Conservation (phyloP, 2,113 vertebrate species). For the Ia io region DNA sequence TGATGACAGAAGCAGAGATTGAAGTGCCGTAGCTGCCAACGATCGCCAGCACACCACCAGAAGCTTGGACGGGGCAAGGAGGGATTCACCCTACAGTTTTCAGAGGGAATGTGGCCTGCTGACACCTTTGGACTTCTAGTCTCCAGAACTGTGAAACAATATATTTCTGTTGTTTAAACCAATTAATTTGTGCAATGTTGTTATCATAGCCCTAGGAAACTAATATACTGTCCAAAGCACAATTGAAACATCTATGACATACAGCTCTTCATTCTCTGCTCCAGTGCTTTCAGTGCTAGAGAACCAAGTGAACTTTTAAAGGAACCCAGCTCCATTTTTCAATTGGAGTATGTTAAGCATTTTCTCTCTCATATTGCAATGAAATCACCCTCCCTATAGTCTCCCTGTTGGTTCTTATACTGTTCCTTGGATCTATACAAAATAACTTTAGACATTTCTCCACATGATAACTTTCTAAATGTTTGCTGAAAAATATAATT, state of each 20-base stretch:
- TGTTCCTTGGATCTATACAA: background rate
- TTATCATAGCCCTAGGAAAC: background rate
- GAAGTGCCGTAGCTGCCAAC: background rate
- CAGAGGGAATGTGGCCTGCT: background rate
- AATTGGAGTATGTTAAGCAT: background rate
- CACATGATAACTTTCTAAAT: background rate
- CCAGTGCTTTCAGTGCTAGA: conserved; percentile 1
- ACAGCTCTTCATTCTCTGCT: background rate
- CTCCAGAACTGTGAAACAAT: background rate
- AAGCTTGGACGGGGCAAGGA: background rate
- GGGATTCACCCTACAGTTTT: background rate
- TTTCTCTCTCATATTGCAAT: background rate
- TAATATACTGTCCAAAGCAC: background rate
- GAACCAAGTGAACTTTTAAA: background rate
- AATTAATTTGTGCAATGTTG: background rate
- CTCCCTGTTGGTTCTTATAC: background rate
- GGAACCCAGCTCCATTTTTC: background rate
- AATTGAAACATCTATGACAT: background rate
- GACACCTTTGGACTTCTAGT: background rate
- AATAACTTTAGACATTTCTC: background rate
- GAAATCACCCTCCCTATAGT: background rate
- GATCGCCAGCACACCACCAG: background rate
- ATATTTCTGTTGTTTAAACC: background rate
- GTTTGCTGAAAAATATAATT: conserved; percentile 17
- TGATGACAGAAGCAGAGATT: background rate